Evolutionary conservation across 1,140 invertebrate genomes (phyloP).

Genomic region (Penaeus japonicus): DNA sequence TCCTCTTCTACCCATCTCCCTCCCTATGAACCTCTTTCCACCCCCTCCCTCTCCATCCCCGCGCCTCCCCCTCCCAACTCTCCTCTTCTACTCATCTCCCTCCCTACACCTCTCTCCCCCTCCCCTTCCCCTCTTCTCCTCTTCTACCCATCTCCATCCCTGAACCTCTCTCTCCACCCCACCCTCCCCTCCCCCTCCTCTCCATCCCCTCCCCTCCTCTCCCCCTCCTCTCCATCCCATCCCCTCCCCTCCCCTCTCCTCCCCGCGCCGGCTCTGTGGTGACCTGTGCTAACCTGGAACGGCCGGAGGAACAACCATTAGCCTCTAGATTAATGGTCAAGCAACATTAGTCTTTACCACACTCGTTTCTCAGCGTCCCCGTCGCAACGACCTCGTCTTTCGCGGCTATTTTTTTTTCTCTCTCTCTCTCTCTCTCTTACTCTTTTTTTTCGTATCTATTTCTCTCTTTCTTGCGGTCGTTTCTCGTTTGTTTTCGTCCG

Average conservation of each 20-base stretch:
- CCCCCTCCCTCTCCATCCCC: not conserved
- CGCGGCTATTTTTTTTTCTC: not conserved
- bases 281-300: not conserved
- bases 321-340: conserved; percentile 53
- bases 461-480: not conserved
- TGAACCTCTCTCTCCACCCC: not conserved
- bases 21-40: no score
- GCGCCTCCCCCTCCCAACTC: not conserved
- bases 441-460: not conserved
- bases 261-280: not conserved
- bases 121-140: not conserved
- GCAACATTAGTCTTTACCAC: conserved; percentile 52
- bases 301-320: conserved; percentile 44
- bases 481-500: no score
- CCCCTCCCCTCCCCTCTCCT: not conserved
- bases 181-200: not conserved
- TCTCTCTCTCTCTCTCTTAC: not conserved
- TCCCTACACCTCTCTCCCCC: not conserved
- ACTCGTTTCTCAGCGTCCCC: conserved; percentile 43
- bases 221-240: not conserved
- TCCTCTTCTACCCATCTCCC: not conserved
- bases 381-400: no score
- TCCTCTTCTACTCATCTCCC: not conserved
- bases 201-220: not conserved
- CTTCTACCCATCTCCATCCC: not conserved